Percentiles rank a stretch among this genome's conserved stretches.
Evolutionary conservation across 2,888 invertebrate genomes (phyloP).

Genomic region (Erebia epiphron): DNA sequence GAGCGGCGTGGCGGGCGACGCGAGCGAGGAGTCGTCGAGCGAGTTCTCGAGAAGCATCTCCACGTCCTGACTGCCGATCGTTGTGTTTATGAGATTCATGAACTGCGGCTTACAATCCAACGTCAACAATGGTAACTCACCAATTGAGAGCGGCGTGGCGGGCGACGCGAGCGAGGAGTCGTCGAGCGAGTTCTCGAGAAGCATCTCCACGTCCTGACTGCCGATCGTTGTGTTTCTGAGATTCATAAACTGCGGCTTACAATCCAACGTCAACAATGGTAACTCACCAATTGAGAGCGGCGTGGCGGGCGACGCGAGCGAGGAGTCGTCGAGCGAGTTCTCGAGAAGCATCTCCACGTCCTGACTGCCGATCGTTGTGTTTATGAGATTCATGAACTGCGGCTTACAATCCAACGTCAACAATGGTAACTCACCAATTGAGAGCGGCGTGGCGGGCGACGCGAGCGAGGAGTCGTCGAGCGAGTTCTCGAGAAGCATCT

Average conservation of each 20-base stretch:
- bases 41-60: slow-evolving; percentile 90
- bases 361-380: slow-evolving; percentile 77
- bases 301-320: slow-evolving; percentile 91
- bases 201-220: slow-evolving; percentile 84
- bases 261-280: slow-evolving; percentile 52
- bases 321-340: slow-evolving; percentile 91
- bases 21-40: slow-evolving; percentile 90
- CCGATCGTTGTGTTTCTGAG: slow-evolving; percentile 80
- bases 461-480: slow-evolving; percentile 91
- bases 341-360: slow-evolving; percentile 87
- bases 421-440: slow-evolving; percentile 57
- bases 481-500: slow-evolving; percentile 89
- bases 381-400: slow-evolving; percentile 83
- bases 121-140: slow-evolving; percentile 42
- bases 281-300: slow-evolving; percentile 78
- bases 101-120: slow-evolving; percentile 82
- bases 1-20: slow-evolving; percentile 89
- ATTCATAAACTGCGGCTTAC: slow-evolving; percentile 84
- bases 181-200: slow-evolving; percentile 91
- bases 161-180: slow-evolving; percentile 92
- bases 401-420: slow-evolving; percentile 73
- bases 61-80: slow-evolving; percentile 81
- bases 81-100: slow-evolving; percentile 82
- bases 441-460: slow-evolving; percentile 88
- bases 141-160: slow-evolving; percentile 84